A percentile compares a stretch with the other conserved stretches of the same genome.
phyloP scores from a whole-genome alignment of 2,888 invertebrate genomes.

The Nemotelus nigrinus region DNA sequence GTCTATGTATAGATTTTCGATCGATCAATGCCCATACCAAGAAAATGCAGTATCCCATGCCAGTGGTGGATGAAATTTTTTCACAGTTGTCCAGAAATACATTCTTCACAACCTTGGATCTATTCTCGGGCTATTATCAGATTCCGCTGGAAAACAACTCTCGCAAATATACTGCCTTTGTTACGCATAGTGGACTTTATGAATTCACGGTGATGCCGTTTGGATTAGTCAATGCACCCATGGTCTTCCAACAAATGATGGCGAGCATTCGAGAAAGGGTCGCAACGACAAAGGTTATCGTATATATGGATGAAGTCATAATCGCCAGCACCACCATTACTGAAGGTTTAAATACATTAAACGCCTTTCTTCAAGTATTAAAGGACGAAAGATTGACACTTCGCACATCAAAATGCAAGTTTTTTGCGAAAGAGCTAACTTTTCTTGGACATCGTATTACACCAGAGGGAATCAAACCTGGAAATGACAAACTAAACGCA shows the following conservation, averaged over 20 bases:
- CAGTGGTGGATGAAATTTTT: conserved; percentile 50
- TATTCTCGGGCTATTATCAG: too few relatives aligned
- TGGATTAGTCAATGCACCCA: background rate
- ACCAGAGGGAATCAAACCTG: conserved; percentile 49
- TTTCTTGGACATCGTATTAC: conserved; percentile 48
- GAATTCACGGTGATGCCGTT: background rate
- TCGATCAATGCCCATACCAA: conserved; percentile 48
- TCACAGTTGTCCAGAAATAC: conserved; percentile 33
- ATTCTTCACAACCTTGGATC: conserved; percentile 39
- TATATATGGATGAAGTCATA: too few relatives aligned
- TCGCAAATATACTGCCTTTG: conserved; percentile 33
- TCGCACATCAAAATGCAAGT: conserved; percentile 49
- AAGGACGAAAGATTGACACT: conserved; percentile 47
- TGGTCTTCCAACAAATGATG: background rate
- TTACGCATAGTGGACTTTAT: conserved; percentile 14
- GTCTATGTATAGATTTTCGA: conserved; percentile 50
- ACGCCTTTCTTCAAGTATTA: conserved; percentile 46
- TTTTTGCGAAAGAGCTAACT: conserved; percentile 47
- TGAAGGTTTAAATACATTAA: too few relatives aligned
- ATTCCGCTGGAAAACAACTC: too few relatives aligned
- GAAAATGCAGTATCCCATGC: conserved; percentile 51
- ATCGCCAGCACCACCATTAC: too few relatives aligned
- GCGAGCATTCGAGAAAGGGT: background rate
- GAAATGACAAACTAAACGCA: conserved; percentile 36
- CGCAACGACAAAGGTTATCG: too few relatives aligned